Base-by-base conservation (phyloP, 1,140 invertebrate genomes). In the Lasioglossum albipes region DNA sequence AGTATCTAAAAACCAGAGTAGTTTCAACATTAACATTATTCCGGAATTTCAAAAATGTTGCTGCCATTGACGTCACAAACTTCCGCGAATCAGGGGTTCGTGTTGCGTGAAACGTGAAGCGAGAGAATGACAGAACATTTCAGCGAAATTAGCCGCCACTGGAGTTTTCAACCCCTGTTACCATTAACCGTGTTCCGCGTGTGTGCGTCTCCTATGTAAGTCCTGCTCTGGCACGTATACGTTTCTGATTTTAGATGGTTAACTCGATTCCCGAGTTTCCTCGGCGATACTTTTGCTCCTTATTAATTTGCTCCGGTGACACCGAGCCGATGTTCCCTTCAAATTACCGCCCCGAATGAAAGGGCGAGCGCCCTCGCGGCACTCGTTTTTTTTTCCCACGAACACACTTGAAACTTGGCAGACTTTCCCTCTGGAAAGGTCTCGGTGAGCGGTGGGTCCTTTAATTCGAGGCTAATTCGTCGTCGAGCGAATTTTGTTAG, bases 401-500 rank as follows among this genome's bases (percentile, higher is more conserved):
- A 45, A 67, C 65, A 41, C 65, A 45, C n/a, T 68, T 42, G 42
- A 49, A 49, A 52, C n/a, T n/a, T 59, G 57, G 57, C 64, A 41
- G 45, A 49, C 9, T 49, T 49, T 49, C 18, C 16, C 31, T 13
- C 36, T 42, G 36, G 31, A 42, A 16, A 10, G 64, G 5, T 7
- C 36, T n/a, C 64, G 16, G 20, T 18, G 64, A 42, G 20, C 65
- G 31, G 18, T 20, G 41, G 20, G 36, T 45, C n/a, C 65, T 36
- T n/a, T 36, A 31, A 41, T 65, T 36, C 64, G 64, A 65, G 64
- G 36, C 41, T n/a, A 45, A 66, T 68, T 68, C 66, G 66, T 49
- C 42, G 10, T 0, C 66, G 66, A 49, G 41, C 22, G 66, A 68
- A 68, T 68, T 68, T 68, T n/a, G 66, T 68, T 68, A 27, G 66